phyloP scores from a whole-genome alignment of 2,888 invertebrate genomes.

The Cheilosia scutellata region DNA sequence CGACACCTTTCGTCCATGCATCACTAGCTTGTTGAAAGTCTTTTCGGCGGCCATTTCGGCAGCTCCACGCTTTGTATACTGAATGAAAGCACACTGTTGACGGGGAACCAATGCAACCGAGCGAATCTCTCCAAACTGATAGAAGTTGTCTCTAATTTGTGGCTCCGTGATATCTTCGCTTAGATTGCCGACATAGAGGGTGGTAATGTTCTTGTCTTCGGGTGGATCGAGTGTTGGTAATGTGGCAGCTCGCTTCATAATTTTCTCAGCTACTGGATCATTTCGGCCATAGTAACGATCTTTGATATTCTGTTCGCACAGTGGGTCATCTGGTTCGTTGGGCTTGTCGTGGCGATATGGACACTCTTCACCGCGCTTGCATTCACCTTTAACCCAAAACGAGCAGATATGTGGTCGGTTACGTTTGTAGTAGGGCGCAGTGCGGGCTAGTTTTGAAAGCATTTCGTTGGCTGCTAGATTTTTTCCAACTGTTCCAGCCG shows the following conservation, averaged over 20 bases:
- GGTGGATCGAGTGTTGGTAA: constrained; percentile 98
- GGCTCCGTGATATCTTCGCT: constrained; percentile 95
- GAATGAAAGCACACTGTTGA: constrained; percentile 98
- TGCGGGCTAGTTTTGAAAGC: constrained; percentile 92
- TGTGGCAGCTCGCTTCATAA: constrained; percentile 93
- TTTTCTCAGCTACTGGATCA: constrained; percentile 96
- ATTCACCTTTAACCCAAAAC: constrained; percentile 98
- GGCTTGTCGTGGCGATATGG: constrained; percentile 97
- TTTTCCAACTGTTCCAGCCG: constrained; percentile 88
- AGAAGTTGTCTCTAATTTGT: constrained; percentile 97
- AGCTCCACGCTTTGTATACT: constrained; percentile 95
- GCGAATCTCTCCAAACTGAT: constrained; percentile 99
- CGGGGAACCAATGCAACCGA: constrained; percentile 95
- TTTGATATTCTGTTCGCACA: constrained; percentile 96
- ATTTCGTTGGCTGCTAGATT: constrained; percentile 91
- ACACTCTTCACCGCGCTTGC: constrained; percentile 96
- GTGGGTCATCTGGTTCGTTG: constrained; percentile 96
- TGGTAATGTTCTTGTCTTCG: constrained; percentile 98
- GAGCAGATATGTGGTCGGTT: constrained; percentile 97
- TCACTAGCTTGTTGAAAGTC: constrained; percentile 95
- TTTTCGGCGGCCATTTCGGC: constrained; percentile 98
- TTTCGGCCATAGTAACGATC: constrained; percentile 96
- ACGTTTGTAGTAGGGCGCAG: constrained; percentile 95
- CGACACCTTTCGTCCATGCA: constrained; percentile 94
- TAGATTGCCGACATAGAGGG: constrained; percentile 98